Conservation (phyloP, 2,888 invertebrate genomes). For the Drosophila diplacantha region DNA sequence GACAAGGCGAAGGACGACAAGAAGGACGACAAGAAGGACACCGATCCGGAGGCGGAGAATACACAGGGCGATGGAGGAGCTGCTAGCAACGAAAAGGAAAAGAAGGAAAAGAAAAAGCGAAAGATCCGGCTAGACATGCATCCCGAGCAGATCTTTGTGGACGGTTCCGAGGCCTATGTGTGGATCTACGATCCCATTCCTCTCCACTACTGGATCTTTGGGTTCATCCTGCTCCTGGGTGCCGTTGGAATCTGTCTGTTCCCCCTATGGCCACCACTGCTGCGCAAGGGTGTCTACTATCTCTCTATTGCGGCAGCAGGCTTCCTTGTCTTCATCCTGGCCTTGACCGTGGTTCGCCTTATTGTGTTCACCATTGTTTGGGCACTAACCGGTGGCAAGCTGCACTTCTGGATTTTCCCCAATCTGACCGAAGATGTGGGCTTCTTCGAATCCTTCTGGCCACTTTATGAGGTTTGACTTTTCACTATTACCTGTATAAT, state of each 20-base stretch:
- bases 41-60: slow-evolving; percentile 62
- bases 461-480: slow-evolving; percentile 88
- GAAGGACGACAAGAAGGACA: slow-evolving; percentile 66
- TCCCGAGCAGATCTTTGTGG: slow-evolving; percentile 94
- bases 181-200: slow-evolving; percentile 99
- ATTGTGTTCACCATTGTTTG: slow-evolving; percentile 95
- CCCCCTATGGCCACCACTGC: slow-evolving; percentile 98
- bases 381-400: slow-evolving; percentile 90
- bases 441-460: slow-evolving; percentile 99
- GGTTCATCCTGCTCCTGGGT: slow-evolving; percentile 91
- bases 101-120: slow-evolving; percentile 84
- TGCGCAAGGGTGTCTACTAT: slow-evolving; percentile 97
- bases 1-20: slow-evolving; percentile 39
- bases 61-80: slow-evolving; percentile 49
- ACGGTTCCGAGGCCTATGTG: slow-evolving; percentile 96
- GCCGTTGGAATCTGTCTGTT: slow-evolving; percentile 97
- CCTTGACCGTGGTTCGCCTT: slow-evolving; percentile 91
- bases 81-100: slow-evolving; percentile 51
- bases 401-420: slow-evolving; percentile 99
- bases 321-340: slow-evolving; percentile 95
- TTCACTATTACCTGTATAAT: background rate
- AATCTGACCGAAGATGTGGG: slow-evolving; percentile 99
- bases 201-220: slow-evolving; percentile 95
- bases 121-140: slow-evolving; percentile 99
- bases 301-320: slow-evolving; percentile 95